Evolutionary conservation across 2,888 invertebrate species (phyloP), one percentile per base, ranked within the genome.

Genomic region (Tetanocera ferruginea): DNA sequence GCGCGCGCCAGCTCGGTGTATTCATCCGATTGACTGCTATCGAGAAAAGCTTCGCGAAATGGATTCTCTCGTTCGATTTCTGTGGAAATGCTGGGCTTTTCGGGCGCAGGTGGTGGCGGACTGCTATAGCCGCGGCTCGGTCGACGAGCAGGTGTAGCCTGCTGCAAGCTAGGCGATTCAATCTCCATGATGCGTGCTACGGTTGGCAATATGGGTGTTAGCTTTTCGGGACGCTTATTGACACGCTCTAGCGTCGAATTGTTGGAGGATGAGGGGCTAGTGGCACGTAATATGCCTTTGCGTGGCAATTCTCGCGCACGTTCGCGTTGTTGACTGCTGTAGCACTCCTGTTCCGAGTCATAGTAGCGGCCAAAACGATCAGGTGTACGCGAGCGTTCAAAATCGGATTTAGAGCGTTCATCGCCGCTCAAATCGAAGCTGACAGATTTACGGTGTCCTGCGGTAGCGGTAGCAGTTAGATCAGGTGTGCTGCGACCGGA

Each of bases 11-110:
- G 83, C 78, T 87, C 84, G 9, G 89, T 90, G 75, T 90, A 90
- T 67, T 87, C 86, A 76, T 89, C 89, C 6, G 81, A 84, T 9
- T 80, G 51, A 17, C 81, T 81, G 37, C 78, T 80, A 19, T 83
- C 83, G 19, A 87, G 82, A 78, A 86, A 87, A 73, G 88, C 87
- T 76, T 87, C 85, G 0, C 89, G 87, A 82, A 90, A 90, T 31
- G 90, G 90, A 85, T 90, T 90, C 62, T 90, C 90, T 2, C 87
- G 86, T 76, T 90, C 90, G 76, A 89, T 87, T 84, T 90, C 89
- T 0, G 81, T 76, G 9, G 85, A 83, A 5, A 83, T 72, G 5
- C 80, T 60, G 1, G 82, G 78, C 55, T 77, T 80, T 78, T 84
- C 85, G 3, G 80, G 76, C 0, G 82, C 78, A 14, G 85, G 83